Evolutionary conservation across 2,888 invertebrate genomes (phyloP).

Genomic region (Nymphalis urticae): DNA sequence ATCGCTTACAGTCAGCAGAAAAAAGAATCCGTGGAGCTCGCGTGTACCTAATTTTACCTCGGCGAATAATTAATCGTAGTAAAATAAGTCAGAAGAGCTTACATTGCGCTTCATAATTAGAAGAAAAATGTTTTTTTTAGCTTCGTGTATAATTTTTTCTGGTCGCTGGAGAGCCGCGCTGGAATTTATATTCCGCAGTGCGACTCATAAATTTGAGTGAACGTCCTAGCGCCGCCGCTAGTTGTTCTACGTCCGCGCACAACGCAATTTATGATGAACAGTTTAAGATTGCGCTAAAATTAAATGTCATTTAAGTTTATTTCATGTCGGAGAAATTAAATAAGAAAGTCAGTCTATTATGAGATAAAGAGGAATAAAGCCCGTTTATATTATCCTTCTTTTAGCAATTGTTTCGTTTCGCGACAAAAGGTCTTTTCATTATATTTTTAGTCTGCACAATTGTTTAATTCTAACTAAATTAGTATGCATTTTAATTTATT

Average conservation of each 20-base stretch:
- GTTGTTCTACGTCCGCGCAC: slow-evolving; percentile 66
- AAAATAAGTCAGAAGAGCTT: slow-evolving; percentile 18
- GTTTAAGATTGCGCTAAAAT: slow-evolving; percentile 55
- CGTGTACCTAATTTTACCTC: slow-evolving; percentile 20
- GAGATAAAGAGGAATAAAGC: not conserved
- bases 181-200: slow-evolving; percentile 79
- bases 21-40: not conserved
- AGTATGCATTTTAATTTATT: not conserved
- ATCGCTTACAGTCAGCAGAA: not conserved
- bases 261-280: slow-evolving; percentile 67
- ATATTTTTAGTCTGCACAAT: not conserved
- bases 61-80: slow-evolving; percentile 17
- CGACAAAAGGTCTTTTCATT: not conserved
- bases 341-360: not conserved
- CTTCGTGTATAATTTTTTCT: slow-evolving; percentile 60
- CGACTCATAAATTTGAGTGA: slow-evolving; percentile 78
- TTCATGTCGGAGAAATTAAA: slow-evolving; percentile 3
- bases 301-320: slow-evolving; percentile 5
- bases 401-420: not conserved
- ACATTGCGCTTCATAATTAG: slow-evolving; percentile 33
- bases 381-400: slow-evolving; percentile 1
- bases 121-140: slow-evolving; percentile 33
- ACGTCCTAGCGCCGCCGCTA: slow-evolving; percentile 65
- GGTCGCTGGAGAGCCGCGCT: slow-evolving; percentile 61
- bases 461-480: not conserved